phyloP scores from a whole-genome alignment of 2,113 vertebrate species.

The Tylochromis polylepis region DNA sequence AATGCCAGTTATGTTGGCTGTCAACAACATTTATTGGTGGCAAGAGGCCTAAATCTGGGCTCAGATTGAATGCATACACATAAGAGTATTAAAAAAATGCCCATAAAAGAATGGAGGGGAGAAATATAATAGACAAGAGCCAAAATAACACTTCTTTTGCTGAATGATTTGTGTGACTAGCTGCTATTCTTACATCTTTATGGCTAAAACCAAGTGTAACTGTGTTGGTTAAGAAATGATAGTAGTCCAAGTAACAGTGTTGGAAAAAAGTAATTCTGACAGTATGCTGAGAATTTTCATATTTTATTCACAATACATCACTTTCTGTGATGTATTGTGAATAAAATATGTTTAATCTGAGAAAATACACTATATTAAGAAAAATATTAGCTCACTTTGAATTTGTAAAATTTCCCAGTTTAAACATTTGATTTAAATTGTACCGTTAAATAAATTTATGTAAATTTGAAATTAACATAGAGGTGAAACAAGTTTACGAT shows the following conservation, averaged over 20 bases:
- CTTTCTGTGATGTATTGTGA: too few species aligned
- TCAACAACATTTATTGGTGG: background rate
- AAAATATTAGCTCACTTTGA: too few species aligned
- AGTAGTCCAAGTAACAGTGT: background rate
- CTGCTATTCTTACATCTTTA: background rate
- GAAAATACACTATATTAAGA: too few species aligned
- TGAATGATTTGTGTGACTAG: background rate
- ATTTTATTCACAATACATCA: too few species aligned
- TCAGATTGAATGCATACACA: background rate
- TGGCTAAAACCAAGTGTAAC: background rate
- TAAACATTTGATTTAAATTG: too few species aligned
- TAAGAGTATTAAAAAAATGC: background rate
- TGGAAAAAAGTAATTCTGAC: background rate
- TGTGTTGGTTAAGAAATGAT: too few species aligned
- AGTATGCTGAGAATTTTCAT: background rate
- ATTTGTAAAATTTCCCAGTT: too few species aligned
- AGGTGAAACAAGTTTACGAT: too few species aligned
- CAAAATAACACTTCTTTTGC: background rate
- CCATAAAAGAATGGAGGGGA: background rate
- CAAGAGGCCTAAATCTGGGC: background rate
- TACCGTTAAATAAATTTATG: too few species aligned
- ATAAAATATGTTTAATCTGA: too few species aligned
- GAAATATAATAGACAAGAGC: background rate
- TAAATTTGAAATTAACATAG: too few species aligned
- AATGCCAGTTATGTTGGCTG: background rate